Conservation (phyloP, 2,797 vertebrate genomes). For the Halcyon badia region DNA sequence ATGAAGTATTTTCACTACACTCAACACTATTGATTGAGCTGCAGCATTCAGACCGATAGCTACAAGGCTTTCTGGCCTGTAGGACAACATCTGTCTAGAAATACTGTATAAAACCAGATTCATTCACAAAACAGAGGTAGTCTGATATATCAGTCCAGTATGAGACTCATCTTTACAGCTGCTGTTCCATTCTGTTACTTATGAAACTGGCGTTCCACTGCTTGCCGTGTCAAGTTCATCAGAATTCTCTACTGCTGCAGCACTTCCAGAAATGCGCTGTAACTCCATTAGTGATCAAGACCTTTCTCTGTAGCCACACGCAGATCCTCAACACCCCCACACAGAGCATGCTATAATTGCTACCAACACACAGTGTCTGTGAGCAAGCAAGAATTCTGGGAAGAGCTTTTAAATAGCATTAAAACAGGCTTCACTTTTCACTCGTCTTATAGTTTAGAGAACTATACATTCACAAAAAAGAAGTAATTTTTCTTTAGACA, state of each 20-base stretch:
- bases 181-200: background rate
- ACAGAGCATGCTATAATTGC: accelerated
- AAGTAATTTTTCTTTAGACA: background rate
- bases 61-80: background rate
- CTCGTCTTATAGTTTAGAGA: background rate
- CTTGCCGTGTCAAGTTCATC: background rate
- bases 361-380: background rate
- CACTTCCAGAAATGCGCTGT: background rate
- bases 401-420: background rate
- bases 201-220: background rate
- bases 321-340: background rate
- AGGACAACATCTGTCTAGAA: background rate
- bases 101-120: background rate
- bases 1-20: accelerated
- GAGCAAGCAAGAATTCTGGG: background rate
- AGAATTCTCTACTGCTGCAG: background rate
- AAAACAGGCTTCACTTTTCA: background rate
- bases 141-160: background rate
- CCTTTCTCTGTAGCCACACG: background rate
- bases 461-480: background rate
- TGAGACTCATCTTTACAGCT: background rate
- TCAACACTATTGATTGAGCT: too few relatives aligned
- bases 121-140: background rate
- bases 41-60: background rate
- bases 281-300: background rate